These are phyloP conservation scores for Mastigias papua DNA, from an alignment of 30 jellyfish, hydroid and myxozoan species.

Conservation along the genomic window DNA sequence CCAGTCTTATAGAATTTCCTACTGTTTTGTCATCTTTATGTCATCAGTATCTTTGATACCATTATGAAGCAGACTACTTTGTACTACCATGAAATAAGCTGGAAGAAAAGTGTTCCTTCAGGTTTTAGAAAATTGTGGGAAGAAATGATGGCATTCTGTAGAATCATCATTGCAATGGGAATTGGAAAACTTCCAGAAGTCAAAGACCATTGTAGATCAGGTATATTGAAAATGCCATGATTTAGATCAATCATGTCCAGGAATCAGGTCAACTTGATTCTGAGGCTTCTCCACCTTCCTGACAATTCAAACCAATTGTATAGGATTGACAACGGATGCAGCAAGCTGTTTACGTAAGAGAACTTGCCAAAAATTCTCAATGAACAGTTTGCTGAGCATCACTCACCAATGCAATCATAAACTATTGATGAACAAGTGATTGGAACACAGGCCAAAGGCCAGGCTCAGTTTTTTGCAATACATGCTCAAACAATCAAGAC, in stretches of 20 bases:
- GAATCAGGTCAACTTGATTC: not conserved
- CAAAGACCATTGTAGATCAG: not conserved
- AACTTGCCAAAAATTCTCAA: not conserved
- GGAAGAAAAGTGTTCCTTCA: not conserved
- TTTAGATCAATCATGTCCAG: conserved; percentile 20
- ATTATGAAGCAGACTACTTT: not conserved
- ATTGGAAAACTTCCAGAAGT: not conserved
- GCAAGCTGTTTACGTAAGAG: conserved; percentile 32
- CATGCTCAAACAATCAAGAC: not conserved
- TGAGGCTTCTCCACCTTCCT: not conserved
- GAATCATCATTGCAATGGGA: not conserved
- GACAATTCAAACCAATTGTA: not conserved
- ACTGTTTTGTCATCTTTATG: not conserved
- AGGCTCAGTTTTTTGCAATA: not conserved
- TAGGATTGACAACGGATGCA: not conserved
- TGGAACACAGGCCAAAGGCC: conserved; percentile 27
- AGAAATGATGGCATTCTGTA: not conserved
- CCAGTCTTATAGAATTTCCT: not conserved
- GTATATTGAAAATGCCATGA: not conserved
- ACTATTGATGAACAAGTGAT: conserved; percentile 65
- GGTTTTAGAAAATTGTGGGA: not conserved
- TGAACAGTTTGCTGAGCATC: not conserved
- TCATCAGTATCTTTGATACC: not conserved
- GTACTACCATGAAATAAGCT: not conserved
- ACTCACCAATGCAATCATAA: conserved; percentile 18